A percentile compares a stretch with the other conserved stretches of the same genome.
phyloP scores from a whole-genome alignment of 2,797 vertebrate genomes.

The Brachymystax lenok region DNA sequence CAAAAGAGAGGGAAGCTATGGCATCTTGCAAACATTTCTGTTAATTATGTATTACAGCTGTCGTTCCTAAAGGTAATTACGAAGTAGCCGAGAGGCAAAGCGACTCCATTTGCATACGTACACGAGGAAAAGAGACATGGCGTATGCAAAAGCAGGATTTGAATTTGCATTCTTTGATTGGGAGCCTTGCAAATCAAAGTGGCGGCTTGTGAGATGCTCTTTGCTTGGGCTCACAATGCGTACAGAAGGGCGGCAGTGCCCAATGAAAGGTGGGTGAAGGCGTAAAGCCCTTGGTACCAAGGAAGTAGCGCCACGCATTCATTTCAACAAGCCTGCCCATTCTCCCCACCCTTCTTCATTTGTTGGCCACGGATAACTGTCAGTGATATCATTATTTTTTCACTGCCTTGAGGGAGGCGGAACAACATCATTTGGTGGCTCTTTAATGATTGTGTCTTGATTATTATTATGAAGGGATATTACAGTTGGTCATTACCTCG shows the following conservation, averaged over 20 bases:
- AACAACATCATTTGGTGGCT: constrained; percentile 45
- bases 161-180: constrained; percentile 90
- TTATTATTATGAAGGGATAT: constrained; percentile 65
- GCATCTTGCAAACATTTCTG: constrained; percentile 87
- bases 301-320: constrained; percentile 6
- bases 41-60: constrained; percentile 95
- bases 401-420: constrained; percentile 43
- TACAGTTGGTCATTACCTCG: constrained; percentile 52
- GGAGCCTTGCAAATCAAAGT: constrained; percentile 87
- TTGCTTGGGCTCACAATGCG: constrained; percentile 74
- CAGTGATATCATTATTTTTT: constrained; percentile 18
- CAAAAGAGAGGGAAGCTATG: constrained; percentile 38
- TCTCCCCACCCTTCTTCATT: neutral
- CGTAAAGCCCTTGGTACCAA: neutral
- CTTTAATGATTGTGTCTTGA: constrained; percentile 61
- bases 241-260: constrained; percentile 65
- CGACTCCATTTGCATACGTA: constrained; percentile 84
- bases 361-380: constrained; percentile 1
- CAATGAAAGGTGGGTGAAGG: constrained; percentile 9
- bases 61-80: constrained; percentile 96
- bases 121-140: constrained; percentile 73
- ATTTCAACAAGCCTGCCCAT: constrained; percentile 7
- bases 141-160: constrained; percentile 89
- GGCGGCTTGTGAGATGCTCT: constrained; percentile 84
- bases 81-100: constrained; percentile 89